A percentile compares a stretch with the other conserved stretches of the same genome.
Evolutionary conservation across 2,797 vertebrate genomes (phyloP).

Genomic region (Silurus lanzhouensis): DNA sequence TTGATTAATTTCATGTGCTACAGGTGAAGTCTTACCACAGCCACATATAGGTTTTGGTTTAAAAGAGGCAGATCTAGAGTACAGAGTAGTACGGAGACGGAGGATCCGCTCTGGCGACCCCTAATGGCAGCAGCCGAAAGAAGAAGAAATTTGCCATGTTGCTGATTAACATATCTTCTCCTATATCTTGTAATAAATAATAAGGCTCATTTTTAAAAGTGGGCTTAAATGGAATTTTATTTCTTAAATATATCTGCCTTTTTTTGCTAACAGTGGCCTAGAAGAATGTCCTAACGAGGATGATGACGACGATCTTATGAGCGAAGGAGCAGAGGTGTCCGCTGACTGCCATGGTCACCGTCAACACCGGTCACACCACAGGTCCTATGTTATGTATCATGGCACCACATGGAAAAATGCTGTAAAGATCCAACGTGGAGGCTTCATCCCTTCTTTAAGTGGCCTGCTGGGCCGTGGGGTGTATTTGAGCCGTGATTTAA

Average conservation of each 20-base stretch:
- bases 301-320: not conserved
- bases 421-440: conserved; percentile 3
- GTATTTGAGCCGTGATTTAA: conserved; percentile 38
- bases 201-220: not conserved
- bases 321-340: no score
- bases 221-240: not conserved
- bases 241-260: not conserved
- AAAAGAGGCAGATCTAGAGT: no score
- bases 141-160: no score
- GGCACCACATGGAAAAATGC: conserved; percentile 34
- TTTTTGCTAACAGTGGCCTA: not conserved
- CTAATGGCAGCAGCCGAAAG: no score
- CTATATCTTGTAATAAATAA: no score
- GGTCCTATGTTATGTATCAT: conserved; percentile 42
- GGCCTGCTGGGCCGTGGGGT: conserved; percentile 51
- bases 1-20: no score
- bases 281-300: not conserved
- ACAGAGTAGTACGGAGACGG: no score
- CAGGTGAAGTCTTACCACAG: no score
- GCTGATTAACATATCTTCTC: no score
- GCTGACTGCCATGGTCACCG: no score
- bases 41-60: no score
- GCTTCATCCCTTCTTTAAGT: conserved; percentile 33
- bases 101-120: no score
- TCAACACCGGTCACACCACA: not conserved